A percentile compares a stretch with the other conserved stretches of the same genome.
These are phyloP conservation scores for Etheostoma perlongum DNA, from an alignment of 2,797 vertebrate genomes.

Conservation along the genomic window DNA sequence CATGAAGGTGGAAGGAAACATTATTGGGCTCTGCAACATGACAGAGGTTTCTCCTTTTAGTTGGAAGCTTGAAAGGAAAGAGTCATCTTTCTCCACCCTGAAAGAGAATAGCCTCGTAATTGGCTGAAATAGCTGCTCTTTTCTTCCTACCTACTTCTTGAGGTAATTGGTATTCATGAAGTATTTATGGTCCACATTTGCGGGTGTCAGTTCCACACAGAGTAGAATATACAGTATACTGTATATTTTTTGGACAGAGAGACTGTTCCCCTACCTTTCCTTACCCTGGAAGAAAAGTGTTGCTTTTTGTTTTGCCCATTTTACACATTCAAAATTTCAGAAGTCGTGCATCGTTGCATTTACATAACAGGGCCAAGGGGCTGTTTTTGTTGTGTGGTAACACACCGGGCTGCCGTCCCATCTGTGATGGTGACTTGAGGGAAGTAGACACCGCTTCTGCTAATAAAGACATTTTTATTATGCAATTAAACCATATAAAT, in stretches of 20 bases:
- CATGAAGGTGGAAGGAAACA: slow-evolving; percentile 82
- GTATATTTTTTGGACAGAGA: slow-evolving; percentile 27
- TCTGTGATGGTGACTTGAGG: slow-evolving; percentile 41
- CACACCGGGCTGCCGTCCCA: slow-evolving; percentile 53
- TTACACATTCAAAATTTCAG: slow-evolving; percentile 59
- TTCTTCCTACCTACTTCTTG: slow-evolving; percentile 67
- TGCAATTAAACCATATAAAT: slow-evolving; percentile 55
- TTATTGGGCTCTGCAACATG: slow-evolving; percentile 77
- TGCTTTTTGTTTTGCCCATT: slow-evolving; percentile 43
- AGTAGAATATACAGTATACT: not conserved
- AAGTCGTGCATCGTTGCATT: slow-evolving; percentile 60
- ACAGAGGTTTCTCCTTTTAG: slow-evolving; percentile 73
- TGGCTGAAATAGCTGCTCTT: slow-evolving; percentile 73
- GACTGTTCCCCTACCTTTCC: not conserved
- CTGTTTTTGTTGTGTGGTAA: slow-evolving; percentile 39
- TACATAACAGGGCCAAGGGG: slow-evolving; percentile 48
- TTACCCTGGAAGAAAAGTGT: slow-evolving; percentile 2
- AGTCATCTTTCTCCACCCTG: slow-evolving; percentile 65
- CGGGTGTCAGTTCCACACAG: slow-evolving; percentile 62
- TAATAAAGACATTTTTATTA: slow-evolving; percentile 53
- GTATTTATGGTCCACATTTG: slow-evolving; percentile 79
- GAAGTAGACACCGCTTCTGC: slow-evolving; percentile 40
- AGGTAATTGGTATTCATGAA: slow-evolving; percentile 82
- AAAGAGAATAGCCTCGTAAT: slow-evolving; percentile 72
- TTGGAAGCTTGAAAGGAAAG: slow-evolving; percentile 70